A percentile compares a stretch with the other conserved stretches of the same genome.
These are phyloP conservation scores for Chascanopsetta lugubris DNA, from an alignment of 2,113 vertebrate genomes.

Conservation along the genomic window DNA sequence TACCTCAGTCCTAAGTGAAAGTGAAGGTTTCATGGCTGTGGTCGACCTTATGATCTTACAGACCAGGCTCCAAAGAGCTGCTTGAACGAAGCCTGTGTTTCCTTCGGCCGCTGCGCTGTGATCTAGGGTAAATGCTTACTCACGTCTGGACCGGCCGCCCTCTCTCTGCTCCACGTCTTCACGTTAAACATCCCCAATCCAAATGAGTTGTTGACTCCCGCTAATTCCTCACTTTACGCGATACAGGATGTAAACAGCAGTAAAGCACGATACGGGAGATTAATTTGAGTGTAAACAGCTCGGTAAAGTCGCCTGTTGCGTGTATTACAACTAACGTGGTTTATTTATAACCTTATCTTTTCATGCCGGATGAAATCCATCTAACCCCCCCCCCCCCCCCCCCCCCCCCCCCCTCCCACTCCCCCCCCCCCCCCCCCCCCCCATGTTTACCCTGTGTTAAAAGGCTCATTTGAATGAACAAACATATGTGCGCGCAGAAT, in stretches of 20 bases:
- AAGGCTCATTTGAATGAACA: constrained; percentile 35
- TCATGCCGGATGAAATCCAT: neutral
- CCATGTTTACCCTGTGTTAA: neutral
- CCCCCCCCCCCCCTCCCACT: too few species aligned
- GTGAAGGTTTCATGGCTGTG: constrained; percentile 53
- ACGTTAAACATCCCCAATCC: neutral
- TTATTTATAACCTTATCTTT: constrained; percentile 1
- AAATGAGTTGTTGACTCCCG: neutral
- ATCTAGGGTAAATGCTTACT: constrained; percentile 6
- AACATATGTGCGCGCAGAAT: constrained; percentile 54
- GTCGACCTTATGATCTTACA: constrained; percentile 44
- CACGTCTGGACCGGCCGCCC: neutral
- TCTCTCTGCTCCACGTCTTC: neutral
- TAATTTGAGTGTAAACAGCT: constrained; percentile 44
- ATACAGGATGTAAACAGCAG: constrained; percentile 23
- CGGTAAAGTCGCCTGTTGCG: constrained; percentile 31
- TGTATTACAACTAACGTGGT: constrained; percentile 25
- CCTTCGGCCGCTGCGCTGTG: constrained; percentile 8
- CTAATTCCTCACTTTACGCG: constrained; percentile 5
- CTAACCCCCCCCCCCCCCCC: too few species aligned
- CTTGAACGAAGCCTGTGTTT: constrained; percentile 42
- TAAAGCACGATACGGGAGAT: constrained; percentile 35
- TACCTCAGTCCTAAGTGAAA: constrained; percentile 43
- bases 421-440: too few species aligned
- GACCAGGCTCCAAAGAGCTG: constrained; percentile 38